Evolutionary conservation across 2,113 vertebrate species (phyloP), one percentile per base, ranked within the genome.

Genomic region (Microtus ochrogaster): DNA sequence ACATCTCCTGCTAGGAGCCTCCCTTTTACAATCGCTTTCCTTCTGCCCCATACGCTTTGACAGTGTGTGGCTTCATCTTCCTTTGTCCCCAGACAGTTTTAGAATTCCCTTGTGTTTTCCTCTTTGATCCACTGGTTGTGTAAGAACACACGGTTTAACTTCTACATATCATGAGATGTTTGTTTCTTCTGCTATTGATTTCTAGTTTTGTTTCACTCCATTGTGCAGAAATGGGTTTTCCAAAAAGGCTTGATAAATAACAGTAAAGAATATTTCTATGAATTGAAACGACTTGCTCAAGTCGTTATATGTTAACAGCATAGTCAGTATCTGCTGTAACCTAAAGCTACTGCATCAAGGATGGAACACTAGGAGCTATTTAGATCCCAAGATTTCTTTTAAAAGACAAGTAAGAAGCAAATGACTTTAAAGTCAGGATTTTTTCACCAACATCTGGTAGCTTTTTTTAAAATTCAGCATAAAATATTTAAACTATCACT

Each of bases 201-300:
- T 92, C 95, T 78, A 89, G 84, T 65, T 81, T 81, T 2, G 19
- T 74, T 92, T 81, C 47, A 95, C 89, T 81, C 74, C 36, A 89
- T 41, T 89, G 30, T 72, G 13, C 13, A 74, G 55, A 68, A 39
- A 49, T 61, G 82, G 22, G 36, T 49, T 95, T 94, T 79, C 73
- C 7, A 74, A 88, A 94, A 41, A 84, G 12, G 9, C 17, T 78
- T 93, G 13, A 58, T 61, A 79, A 79, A 74, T 89, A 83, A n/a
- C 47, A 65, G 66, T 70, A 22, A 89, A 91, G 55, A 55, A 47
- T 17, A 22, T 91, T 30, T 76, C 26, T 63, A 76, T 28, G 65
- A 39, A 74, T 95, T 97, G 65, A 89, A 85, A 79, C 81, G 22
- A 22, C 72, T 95, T 68, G 28, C 36, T 68, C 14, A 39, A 26